Evolutionary conservation across 2,113 vertebrate genomes (phyloP), one percentile per base, ranked within the genome.

Genomic region (Eubucco bourcierii): DNA sequence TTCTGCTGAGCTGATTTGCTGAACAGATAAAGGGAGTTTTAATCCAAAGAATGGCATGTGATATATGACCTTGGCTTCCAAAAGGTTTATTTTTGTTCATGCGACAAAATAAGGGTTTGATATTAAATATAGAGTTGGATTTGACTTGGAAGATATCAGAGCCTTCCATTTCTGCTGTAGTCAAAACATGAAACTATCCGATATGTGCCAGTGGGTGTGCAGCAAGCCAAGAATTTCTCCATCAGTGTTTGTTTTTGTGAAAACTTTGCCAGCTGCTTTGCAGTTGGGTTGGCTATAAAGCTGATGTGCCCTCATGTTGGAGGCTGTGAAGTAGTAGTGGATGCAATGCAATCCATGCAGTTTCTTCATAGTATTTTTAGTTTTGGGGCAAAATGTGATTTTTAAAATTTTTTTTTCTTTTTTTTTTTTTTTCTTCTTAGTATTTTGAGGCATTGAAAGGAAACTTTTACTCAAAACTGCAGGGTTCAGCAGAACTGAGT

Each of bases 101-200:
- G 70, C 0, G 6, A 80, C 90, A 96, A 94, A 96, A 72, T 60
- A 92, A 85, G 46, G 73, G 86, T 96, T 95, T 93, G 86, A 72
- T 96, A 96, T 94, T 88, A 95, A 96, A 71, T 84, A 33, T 24
- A 44, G 64, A 44, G 29, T 64, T 93, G 74, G 64, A 86, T 96
- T 94, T 96, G 78, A 87, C 84, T 95, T 97, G 95, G 95, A 88
- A 89, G 80, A 90, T 91, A 88, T 13, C 78, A 78, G 64, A 95
- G 59, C 64, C 77, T 95, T 82, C 94, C 63, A 80, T 93, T 93
- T 82, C 75, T 65, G 64, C 90, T 93, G 64, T 79, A 95, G 93
- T 88, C 85, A 93, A 87, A 96, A 93, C 95, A 94, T 47, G 67
- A 90, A 90, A 56, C 75, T 87, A 66, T 83, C 73, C 81, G 87